phyloP scores from a whole-genome alignment of 1,140 invertebrate species.

The Anadara kagoshimensis region DNA sequence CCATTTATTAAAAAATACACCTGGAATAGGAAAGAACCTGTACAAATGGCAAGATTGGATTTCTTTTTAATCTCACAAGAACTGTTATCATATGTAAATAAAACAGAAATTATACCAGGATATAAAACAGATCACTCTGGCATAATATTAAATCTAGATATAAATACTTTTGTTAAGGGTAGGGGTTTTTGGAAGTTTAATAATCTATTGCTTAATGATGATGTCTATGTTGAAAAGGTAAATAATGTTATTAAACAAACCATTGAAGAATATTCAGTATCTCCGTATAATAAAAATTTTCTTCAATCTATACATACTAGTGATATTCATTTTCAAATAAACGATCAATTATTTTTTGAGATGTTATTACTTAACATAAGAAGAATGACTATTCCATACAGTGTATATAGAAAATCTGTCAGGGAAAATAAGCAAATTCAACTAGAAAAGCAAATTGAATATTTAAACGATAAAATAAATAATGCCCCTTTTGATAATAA shows the following conservation, averaged over 20 bases:
- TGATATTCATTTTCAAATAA: neutral
- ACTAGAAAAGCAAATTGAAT: constrained; percentile 4
- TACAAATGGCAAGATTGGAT: neutral
- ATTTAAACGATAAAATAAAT: neutral
- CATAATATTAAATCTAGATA: constrained; percentile 1
- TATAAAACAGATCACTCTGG: constrained; percentile 24
- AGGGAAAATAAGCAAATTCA: constrained; percentile 14
- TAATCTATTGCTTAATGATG: constrained; percentile 30
- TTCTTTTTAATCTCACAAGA: constrained; percentile 4
- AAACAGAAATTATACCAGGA: no score
- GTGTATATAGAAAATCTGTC: no score
- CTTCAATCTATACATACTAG: neutral
- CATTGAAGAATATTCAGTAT: constrained; percentile 20
- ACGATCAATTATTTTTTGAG: constrained; percentile 21
- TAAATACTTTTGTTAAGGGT: constrained; percentile 20
- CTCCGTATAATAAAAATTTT: neutral
- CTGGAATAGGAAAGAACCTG: neutral
- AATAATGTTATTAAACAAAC: constrained; percentile 19
- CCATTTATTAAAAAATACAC: neutral
- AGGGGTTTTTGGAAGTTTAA: constrained; percentile 45
- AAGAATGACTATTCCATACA: constrained; percentile 13
- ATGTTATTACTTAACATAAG: constrained; percentile 22
- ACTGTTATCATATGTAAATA: neutral
- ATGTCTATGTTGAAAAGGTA: constrained; percentile 11
- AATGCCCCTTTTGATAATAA: neutral